Conservation (phyloP, 1,140 invertebrate genomes). For the Drosophila paulistorum region DNA sequence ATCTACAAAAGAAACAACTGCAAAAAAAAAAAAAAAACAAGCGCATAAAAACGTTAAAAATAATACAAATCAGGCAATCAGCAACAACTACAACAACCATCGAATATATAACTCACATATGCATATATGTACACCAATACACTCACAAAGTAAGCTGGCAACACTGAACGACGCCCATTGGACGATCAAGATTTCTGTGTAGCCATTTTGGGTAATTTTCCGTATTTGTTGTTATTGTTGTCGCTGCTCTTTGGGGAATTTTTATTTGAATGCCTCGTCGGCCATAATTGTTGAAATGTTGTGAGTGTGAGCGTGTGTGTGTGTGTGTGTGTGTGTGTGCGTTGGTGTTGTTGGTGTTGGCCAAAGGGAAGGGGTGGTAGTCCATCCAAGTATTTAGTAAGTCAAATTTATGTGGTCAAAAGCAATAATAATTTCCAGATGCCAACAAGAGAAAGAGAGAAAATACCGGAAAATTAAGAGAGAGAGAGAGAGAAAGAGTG, state of each 20-base stretch:
- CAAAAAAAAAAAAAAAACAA: background rate
- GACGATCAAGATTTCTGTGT: conserved; percentile 68
- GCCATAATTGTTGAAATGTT: conserved; percentile 78
- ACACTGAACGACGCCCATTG: conserved; percentile 59
- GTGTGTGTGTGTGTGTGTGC: conserved; percentile 6
- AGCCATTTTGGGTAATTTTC: conserved; percentile 76
- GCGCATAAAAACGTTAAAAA: background rate
- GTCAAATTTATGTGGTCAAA: conserved; percentile 54
- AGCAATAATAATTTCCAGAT: conserved; percentile 44
- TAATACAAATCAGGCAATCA: background rate
- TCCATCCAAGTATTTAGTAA: conserved; percentile 17
- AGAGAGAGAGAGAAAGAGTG: background rate
- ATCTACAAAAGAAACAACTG: background rate
- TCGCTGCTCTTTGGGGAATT: conserved; percentile 40
- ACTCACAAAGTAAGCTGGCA: conserved; percentile 25
- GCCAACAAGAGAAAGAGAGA: conserved; percentile 1
- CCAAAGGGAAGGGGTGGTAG: conserved; percentile 9
- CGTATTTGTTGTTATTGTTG: conserved; percentile 53
- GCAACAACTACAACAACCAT: background rate
- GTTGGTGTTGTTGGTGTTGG: background rate
- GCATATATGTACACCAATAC: conserved; percentile 5
- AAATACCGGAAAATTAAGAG: conserved; percentile 5
- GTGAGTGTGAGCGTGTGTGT: conserved; percentile 44
- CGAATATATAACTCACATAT: background rate
- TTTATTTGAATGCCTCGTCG: conserved; percentile 66